Evolutionary conservation across 2,797 vertebrate species (phyloP).

Genomic region (Passerculus sandwichensis): DNA sequence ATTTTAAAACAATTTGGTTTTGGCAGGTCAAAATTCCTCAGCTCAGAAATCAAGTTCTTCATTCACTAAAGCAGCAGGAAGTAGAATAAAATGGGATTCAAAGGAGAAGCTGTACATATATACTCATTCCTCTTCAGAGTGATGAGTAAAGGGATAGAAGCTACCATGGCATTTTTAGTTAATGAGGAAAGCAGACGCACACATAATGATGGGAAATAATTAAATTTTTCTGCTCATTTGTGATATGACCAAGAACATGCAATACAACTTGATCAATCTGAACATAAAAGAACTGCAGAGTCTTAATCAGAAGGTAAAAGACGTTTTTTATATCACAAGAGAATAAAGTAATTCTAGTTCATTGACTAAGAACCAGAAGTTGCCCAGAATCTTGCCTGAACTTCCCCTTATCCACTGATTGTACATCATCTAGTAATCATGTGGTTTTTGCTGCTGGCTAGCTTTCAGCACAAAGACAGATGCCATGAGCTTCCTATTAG

Average conservation of each 20-base stretch:
- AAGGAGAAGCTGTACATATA: background rate
- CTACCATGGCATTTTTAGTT: background rate
- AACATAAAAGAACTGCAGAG: background rate
- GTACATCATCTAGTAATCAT: slow-evolving; percentile 1
- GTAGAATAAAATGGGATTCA: background rate
- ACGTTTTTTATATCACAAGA: background rate
- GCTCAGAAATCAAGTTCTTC: background rate
- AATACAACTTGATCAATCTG: background rate
- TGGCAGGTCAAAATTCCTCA: background rate
- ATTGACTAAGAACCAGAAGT: background rate
- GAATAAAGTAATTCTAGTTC: background rate
- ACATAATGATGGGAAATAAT: rapidly evolving
- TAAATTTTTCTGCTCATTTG: background rate
- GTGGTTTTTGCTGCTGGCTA: background rate
- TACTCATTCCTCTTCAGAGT: background rate
- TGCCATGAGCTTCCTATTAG: slow-evolving; percentile 49
- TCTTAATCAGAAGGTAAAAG: background rate
- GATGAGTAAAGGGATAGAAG: background rate
- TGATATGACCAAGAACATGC: background rate
- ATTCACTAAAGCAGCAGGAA: background rate
- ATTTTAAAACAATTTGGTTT: background rate
- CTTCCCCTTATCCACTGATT: background rate
- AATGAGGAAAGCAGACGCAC: background rate
- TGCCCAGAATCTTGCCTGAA: background rate
- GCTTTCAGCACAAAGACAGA: slow-evolving; percentile 16